A percentile compares a stretch with the other conserved stretches of the same genome.
Evolutionary conservation across 2,113 vertebrate species (phyloP).

Genomic region (Grammomys surdaster): DNA sequence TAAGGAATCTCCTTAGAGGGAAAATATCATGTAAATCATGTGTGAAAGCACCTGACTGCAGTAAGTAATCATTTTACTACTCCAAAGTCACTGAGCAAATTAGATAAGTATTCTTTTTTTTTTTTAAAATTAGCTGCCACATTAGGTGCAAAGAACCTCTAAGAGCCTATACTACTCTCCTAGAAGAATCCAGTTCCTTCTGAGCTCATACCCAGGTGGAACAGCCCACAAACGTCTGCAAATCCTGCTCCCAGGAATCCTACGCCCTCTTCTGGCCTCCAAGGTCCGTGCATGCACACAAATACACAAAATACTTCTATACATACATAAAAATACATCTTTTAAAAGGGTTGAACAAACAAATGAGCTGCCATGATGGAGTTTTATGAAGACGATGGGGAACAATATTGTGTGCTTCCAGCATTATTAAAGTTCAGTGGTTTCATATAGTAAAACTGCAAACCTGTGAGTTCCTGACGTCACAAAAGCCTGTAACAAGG

Average conservation of each 20-base stretch:
- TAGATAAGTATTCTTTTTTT: background rate
- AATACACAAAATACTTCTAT: background rate
- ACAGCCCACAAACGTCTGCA: background rate
- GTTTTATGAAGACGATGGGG: background rate
- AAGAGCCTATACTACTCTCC: too few species aligned
- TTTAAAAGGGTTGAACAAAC: background rate
- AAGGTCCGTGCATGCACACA: background rate
- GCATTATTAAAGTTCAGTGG: background rate
- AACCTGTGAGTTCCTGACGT: background rate
- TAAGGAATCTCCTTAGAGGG: background rate
- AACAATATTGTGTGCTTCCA: background rate
- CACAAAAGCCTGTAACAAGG: too few species aligned
- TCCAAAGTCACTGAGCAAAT: background rate
- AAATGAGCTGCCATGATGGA: background rate
- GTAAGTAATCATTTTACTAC: background rate
- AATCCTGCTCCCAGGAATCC: background rate
- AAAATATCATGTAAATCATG: background rate
- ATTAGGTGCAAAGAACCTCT: too few species aligned
- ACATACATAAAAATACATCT: background rate
- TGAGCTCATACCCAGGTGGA: background rate
- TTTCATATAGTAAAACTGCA: background rate
- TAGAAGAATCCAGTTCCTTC: background rate
- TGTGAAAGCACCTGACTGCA: background rate
- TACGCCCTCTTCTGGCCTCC: background rate
- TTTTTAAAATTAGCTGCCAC: background rate